A percentile compares a stretch with the other conserved stretches of the same genome.
Conservation (phyloP, 2,888 invertebrate genomes). For the Hypomecis atomaria region DNA sequence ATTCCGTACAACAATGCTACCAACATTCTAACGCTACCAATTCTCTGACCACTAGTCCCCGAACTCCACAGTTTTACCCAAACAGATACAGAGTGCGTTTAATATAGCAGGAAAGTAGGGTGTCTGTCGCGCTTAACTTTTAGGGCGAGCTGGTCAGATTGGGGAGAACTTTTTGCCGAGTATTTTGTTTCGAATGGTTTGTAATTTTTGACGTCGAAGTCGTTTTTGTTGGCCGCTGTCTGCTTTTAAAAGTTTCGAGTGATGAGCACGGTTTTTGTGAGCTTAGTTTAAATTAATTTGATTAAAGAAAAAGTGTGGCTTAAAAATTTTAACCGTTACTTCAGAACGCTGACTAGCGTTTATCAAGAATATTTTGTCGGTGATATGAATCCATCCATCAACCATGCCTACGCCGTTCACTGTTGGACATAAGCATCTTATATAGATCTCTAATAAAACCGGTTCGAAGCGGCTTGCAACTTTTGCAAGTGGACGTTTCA, state of each 20-base stretch:
- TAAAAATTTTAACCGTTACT: too few relatives aligned
- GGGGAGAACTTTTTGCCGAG: conserved; percentile 33
- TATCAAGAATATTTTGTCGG: too few relatives aligned
- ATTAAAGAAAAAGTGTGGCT: background rate
- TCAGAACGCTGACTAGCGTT: too few relatives aligned
- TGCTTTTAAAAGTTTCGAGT: conserved; percentile 18
- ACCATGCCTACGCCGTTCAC: too few relatives aligned
- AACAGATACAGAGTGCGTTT: conserved; percentile 33
- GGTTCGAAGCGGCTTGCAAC: too few relatives aligned
- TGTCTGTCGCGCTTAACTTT: conserved; percentile 42
- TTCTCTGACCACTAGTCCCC: conserved; percentile 10
- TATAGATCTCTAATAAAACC: too few relatives aligned
- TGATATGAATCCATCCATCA: too few relatives aligned
- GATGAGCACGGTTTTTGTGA: conserved; percentile 12
- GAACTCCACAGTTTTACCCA: conserved; percentile 26
- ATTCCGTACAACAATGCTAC: background rate
- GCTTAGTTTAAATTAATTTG: conserved; percentile 8
- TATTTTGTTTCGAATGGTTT: conserved; percentile 41
- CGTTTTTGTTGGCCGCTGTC: conserved; percentile 19
- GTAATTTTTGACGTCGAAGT: too few relatives aligned
- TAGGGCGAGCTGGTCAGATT: conserved; percentile 42
- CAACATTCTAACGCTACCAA: conserved; percentile 7
- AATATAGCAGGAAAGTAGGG: conserved; percentile 36
- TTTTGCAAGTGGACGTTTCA: too few relatives aligned
- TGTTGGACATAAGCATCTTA: too few relatives aligned